phyloP scores from a whole-genome alignment of 2,113 vertebrate genomes.

The Taxidea taxus region DNA sequence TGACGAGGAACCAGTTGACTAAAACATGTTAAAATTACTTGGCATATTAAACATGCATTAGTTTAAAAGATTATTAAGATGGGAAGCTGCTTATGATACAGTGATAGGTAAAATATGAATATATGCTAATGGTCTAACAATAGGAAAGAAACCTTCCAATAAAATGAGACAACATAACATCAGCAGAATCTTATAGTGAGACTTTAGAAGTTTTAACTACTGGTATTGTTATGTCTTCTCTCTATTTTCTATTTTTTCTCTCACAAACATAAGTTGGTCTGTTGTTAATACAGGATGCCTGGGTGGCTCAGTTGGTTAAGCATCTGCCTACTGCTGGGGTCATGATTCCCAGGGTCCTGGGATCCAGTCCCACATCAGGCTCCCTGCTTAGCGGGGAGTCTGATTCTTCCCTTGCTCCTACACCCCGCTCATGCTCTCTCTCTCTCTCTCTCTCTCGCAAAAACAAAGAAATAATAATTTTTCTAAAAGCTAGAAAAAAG shows the following conservation, averaged over 20 bases:
- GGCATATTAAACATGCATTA: slow-evolving; percentile 2
- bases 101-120: slow-evolving; percentile 44
- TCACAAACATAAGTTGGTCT: background rate
- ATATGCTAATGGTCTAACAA: background rate
- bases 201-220: background rate
- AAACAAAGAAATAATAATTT: no score
- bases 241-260: background rate
- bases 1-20: background rate
- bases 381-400: no score
- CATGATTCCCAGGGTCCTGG: no score
- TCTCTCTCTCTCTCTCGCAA: no score
- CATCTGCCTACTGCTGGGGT: no score
- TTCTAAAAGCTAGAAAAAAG: no score
- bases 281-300: no score
- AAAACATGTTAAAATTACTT: background rate
- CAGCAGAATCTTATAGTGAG: slow-evolving; percentile 18
- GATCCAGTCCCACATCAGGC: no score
- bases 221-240: background rate
- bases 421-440: no score
- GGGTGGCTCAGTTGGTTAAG: no score
- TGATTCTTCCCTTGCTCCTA: no score
- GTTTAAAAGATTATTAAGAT: slow-evolving; percentile 20
- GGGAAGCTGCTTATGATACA: slow-evolving; percentile 4
- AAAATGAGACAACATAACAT: background rate
- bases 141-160: background rate